These are phyloP conservation scores for Sinodicranocentrus sp. DNA, from an alignment of 2,888 invertebrate species.

Conservation along the genomic window DNA sequence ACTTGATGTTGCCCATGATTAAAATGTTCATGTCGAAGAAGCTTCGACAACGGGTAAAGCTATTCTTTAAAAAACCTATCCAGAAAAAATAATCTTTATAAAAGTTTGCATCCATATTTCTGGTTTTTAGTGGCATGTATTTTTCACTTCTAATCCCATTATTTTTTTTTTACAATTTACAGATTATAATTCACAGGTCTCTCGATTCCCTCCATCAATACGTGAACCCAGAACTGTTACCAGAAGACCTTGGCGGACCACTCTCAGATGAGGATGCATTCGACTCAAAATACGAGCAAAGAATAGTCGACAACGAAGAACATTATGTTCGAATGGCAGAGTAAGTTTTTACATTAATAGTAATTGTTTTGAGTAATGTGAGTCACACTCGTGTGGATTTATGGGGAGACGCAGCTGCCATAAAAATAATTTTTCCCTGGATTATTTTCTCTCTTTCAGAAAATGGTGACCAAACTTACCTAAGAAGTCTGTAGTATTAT, in stretches of 20 bases:
- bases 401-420: no score
- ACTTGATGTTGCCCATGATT: slow-evolving; percentile 47
- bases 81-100: no score
- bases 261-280: slow-evolving; percentile 60
- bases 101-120: no score
- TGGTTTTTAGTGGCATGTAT: no score
- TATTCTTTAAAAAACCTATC: neutral
- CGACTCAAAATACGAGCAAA: slow-evolving; percentile 53
- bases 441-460: neutral
- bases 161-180: neutral
- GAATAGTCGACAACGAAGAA: slow-evolving; percentile 52
- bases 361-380: neutral
- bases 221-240: slow-evolving; percentile 55
- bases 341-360: slow-evolving; percentile 30
- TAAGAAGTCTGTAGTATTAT: no score
- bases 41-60: slow-evolving; percentile 45
- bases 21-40: slow-evolving; percentile 57
- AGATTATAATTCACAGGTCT: slow-evolving; percentile 45
- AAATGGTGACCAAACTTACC: neutral
- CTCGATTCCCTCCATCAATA: slow-evolving; percentile 41
- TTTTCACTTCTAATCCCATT: neutral
- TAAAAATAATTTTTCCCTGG: neutral
- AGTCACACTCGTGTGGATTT: no score
- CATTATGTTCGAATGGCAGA: slow-evolving; percentile 39
- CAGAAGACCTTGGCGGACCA: slow-evolving; percentile 57